Base-by-base conservation (phyloP, 2,113 vertebrate genomes). In the Potamarius usumacintae region DNA sequence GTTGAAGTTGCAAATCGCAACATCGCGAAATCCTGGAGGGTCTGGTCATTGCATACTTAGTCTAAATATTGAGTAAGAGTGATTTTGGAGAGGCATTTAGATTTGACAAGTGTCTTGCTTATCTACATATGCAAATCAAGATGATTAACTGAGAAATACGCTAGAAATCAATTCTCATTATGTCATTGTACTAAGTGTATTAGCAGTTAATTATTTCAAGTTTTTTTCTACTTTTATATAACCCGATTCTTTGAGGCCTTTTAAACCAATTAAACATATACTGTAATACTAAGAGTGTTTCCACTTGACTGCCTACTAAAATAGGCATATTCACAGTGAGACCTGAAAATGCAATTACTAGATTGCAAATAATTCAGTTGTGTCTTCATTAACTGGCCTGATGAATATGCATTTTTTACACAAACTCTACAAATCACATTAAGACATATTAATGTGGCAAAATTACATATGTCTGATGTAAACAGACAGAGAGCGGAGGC, bases 61-160 rank as follows among this genome's bases (percentile, higher is more conserved):
- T 74, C 71, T 74, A 74, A 48, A 74, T 48, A 22, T 48, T 48
- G 17, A 48, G 34, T 48, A 48, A 34, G 1, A 48, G 34, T 48
- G 17, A 42, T 74, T 72, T 48, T 10, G 34, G 42, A 74, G 17
- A 48, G 34, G 71, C 71, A 74, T 74, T 48, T 74, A 48, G 17
- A 74, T 20, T 74, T 74, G 18, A 48, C 34, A 74, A 48, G 71
- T 74, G 42, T 74, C 30, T 74, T 74, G 71, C 17, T 74, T 9
- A 74, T 74, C 71, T 48, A 74, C 71, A 74, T 74, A 48, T 74
- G 71, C 34, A 74, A 74, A 74, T 74, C 34, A 74, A 48, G 17
- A 42, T 48, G 18, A 74, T 74, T 48, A 74, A 74, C 17, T 74
- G 71, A 48, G 42, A 74, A 74, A 72, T 7, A 20, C 34, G 20